A percentile compares a stretch with the other conserved stretches of the same genome.
These are phyloP conservation scores for Fopius arisanus DNA, from an alignment of 1,140 invertebrate genomes.

Conservation along the genomic window DNA sequence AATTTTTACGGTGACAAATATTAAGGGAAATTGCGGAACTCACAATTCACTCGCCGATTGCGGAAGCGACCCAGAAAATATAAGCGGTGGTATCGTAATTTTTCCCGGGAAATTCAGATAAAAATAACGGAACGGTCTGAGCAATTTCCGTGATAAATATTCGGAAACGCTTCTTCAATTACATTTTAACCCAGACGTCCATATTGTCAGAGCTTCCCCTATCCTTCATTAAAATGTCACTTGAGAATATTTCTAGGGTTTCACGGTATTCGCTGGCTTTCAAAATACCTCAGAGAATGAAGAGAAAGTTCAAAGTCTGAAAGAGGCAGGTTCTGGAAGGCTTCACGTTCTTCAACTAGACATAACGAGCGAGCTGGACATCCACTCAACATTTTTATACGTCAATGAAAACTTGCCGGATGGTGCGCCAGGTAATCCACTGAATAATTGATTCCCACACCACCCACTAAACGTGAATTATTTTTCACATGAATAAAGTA, in stretches of 20 bases:
- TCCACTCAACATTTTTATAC: slow-evolving; percentile 77
- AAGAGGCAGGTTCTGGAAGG: slow-evolving; percentile 77
- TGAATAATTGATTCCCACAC: neutral
- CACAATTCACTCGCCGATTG: too few relatives aligned
- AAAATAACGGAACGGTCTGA: too few relatives aligned
- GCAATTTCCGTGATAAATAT: too few relatives aligned
- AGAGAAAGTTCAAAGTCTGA: slow-evolving; percentile 74
- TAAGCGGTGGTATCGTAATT: too few relatives aligned
- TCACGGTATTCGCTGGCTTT: slow-evolving; percentile 84
- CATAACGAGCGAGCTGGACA: slow-evolving; percentile 75
- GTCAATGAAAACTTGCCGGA: slow-evolving; percentile 80
- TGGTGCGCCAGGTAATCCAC: slow-evolving; percentile 70
- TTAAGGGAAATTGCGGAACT: too few relatives aligned
- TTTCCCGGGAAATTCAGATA: too few relatives aligned
- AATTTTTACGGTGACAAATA: too few relatives aligned
- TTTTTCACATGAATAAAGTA: neutral
- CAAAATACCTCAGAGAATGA: slow-evolving; percentile 70
- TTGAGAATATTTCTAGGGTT: slow-evolving; percentile 65
- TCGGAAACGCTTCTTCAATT: too few relatives aligned
- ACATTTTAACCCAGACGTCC: too few relatives aligned
- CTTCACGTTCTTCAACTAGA: slow-evolving; percentile 79
- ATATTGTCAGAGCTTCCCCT: too few relatives aligned
- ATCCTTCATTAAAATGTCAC: too few relatives aligned
- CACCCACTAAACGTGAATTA: neutral
- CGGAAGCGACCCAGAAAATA: too few relatives aligned